Evolutionary conservation across 2,797 vertebrate genomes (phyloP).

Genomic region (Gymnoscopelus microlampas): DNA sequence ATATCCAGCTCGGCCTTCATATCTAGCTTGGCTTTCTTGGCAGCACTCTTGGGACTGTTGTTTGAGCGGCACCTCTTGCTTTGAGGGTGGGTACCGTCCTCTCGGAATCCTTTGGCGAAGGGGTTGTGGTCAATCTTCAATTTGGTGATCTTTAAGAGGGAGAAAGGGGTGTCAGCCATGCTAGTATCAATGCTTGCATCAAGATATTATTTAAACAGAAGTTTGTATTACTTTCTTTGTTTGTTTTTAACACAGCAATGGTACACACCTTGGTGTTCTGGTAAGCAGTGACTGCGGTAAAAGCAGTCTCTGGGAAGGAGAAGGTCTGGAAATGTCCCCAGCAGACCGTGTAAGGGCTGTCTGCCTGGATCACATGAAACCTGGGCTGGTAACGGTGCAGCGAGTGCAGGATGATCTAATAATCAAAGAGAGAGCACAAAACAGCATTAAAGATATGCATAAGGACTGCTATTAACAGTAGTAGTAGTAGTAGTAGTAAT

Average conservation of each 20-base stretch:
- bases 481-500: too few relatives aligned
- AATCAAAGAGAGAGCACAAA: not conserved
- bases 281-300: conserved; percentile 91
- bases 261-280: conserved; percentile 87
- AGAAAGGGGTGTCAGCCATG: not conserved
- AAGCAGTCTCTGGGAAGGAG: conserved; percentile 88
- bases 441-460: not conserved
- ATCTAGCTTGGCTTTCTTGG: conserved; percentile 46
- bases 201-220: too few relatives aligned
- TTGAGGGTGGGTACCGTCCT: conserved; percentile 79
- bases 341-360: conserved; percentile 84
- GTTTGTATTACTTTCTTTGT: not conserved
- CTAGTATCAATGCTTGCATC: too few relatives aligned
- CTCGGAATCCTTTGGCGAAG: conserved; percentile 89
- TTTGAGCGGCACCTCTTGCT: conserved; percentile 62
- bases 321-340: conserved; percentile 89
- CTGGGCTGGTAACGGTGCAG: conserved; percentile 93
- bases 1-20: conserved; percentile 20
- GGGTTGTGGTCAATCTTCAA: conserved; percentile 91
- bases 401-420: conserved; percentile 90
- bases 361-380: conserved; percentile 89
- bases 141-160: conserved; percentile 82
- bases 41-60: conserved; percentile 35
- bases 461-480: not conserved
- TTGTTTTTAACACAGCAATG: not conserved